phyloP scores from a whole-genome alignment of 2,888 invertebrate genomes.

The Dermolepida albohirtum region DNA sequence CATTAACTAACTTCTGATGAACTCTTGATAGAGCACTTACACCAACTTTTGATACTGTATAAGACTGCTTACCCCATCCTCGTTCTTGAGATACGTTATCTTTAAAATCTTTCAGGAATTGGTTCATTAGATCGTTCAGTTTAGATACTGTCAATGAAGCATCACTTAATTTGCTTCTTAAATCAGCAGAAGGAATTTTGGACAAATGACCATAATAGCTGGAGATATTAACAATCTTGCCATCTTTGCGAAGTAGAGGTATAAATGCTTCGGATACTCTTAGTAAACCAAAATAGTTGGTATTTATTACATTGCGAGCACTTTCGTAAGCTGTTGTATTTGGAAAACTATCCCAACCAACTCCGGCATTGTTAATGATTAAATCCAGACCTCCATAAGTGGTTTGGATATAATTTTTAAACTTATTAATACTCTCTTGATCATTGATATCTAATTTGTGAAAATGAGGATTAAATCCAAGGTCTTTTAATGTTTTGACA shows the following conservation, averaged over 20 bases:
- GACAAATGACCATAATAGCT: conserved; percentile 75
- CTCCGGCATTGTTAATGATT: conserved; percentile 82
- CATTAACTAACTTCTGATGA: conserved; percentile 73
- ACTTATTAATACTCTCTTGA: conserved; percentile 69
- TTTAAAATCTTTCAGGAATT: conserved; percentile 69
- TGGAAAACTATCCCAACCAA: conserved; percentile 66
- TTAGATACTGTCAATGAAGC: conserved; percentile 70
- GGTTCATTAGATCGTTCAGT: conserved; percentile 72
- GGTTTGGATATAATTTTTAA: conserved; percentile 71
- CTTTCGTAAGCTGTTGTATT: neutral
- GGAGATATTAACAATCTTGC: conserved; percentile 81
- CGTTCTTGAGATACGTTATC: conserved; percentile 20
- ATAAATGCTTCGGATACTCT: conserved; percentile 76
- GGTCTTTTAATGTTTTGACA: conserved; percentile 69
- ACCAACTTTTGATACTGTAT: conserved; percentile 80
- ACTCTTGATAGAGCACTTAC: conserved; percentile 75
- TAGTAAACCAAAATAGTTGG: conserved; percentile 78
- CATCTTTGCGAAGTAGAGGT: conserved; percentile 76
- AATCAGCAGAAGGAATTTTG: conserved; percentile 70
- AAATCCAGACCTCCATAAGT: conserved; percentile 78
- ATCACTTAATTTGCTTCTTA: conserved; percentile 70
- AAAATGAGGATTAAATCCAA: conserved; percentile 70
- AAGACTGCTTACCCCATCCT: conserved; percentile 57
- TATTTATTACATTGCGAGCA: conserved; percentile 76
- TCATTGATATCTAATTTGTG: conserved; percentile 79